A percentile compares a stretch with the other conserved stretches of the same genome.
Conservation (phyloP, 92 coral and sea anemone species). For the Siderastrea siderea region DNA sequence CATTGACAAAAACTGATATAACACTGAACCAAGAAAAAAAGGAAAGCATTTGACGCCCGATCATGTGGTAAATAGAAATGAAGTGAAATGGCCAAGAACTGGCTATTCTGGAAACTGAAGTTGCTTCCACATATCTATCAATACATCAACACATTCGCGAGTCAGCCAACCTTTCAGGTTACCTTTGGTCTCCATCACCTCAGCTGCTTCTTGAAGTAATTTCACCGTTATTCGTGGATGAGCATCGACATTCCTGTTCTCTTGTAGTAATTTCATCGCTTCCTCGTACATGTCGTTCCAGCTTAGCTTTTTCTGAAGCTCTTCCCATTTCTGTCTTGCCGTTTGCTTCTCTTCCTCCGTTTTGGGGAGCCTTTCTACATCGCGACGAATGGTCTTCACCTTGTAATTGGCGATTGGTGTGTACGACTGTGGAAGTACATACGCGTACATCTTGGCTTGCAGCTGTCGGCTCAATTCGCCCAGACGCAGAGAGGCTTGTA, state of each 20-base stretch:
- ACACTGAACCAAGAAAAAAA: no score
- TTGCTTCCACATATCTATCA: constrained; percentile 58
- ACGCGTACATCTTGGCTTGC: constrained; percentile 58
- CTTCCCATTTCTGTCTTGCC: constrained; percentile 35
- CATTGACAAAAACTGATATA: no score
- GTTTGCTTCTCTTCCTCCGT: constrained; percentile 42
- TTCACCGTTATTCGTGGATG: constrained; percentile 46
- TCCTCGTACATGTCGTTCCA: constrained; percentile 67
- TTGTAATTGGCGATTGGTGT: constrained; percentile 61
- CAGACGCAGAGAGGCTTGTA: constrained; percentile 37
- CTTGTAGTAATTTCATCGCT: constrained; percentile 58
- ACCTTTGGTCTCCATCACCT: constrained; percentile 32
- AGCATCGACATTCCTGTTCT: constrained; percentile 54
- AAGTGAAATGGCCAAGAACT: no score
- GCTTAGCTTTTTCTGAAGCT: constrained; percentile 39
- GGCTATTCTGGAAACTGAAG: neutral
- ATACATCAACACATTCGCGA: constrained; percentile 17
- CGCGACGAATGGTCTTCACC: constrained; percentile 58
- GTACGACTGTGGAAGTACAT: constrained; percentile 46
- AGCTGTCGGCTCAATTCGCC: constrained; percentile 62
- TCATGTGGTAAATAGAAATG: no score
- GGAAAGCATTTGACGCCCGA: no score
- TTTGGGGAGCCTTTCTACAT: constrained; percentile 43
- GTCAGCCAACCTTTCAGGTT: constrained; percentile 62
- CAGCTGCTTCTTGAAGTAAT: constrained; percentile 23